phyloP scores from a whole-genome alignment of 2,888 invertebrate species.

The Proisotoma minuta region DNA sequence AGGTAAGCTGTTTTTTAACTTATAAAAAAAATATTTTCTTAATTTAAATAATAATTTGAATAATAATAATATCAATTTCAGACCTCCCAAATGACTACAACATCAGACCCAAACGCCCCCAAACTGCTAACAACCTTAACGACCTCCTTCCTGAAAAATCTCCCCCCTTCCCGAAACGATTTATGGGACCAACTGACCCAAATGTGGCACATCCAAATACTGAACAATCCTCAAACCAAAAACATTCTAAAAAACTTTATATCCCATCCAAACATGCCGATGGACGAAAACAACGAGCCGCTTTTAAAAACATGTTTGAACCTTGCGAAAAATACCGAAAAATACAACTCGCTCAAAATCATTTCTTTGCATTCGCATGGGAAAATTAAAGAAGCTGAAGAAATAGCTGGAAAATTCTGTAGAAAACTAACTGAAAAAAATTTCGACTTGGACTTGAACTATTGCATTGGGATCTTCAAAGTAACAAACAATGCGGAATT shows the following conservation, averaged over 20 bases:
- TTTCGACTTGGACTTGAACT: neutral
- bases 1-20: neutral
- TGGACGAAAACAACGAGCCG: conserved; percentile 15
- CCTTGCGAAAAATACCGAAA: neutral
- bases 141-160: neutral
- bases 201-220: neutral
- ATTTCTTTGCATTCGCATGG: neutral
- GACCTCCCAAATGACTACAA: neutral
- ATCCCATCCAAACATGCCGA: conserved; percentile 15
- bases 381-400: neutral
- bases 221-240: neutral
- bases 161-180: neutral
- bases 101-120: neutral
- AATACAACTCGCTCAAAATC: neutral
- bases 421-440: neutral
- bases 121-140: neutral
- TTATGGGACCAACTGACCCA: neutral
- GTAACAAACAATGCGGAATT: neutral
- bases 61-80: neutral
- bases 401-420: neutral
- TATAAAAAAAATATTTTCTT: too few relatives aligned
- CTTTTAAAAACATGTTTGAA: neutral
- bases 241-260: conserved; percentile 9
- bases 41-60: neutral
- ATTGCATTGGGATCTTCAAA: neutral